phyloP scores from a whole-genome alignment of 1,140 invertebrate species.

The Diabrotica virgifera region DNA sequence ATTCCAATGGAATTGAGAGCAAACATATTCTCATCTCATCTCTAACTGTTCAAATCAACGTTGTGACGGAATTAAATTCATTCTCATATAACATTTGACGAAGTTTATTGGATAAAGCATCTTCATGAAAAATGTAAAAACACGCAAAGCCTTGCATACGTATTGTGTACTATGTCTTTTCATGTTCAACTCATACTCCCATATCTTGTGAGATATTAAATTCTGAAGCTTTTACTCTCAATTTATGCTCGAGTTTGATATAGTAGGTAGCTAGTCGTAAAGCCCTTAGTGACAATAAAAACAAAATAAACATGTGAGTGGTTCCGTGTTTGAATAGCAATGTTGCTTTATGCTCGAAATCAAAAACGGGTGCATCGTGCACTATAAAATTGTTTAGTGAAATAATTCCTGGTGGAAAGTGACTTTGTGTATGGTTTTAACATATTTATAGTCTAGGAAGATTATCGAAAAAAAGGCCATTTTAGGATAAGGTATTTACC shows the following conservation, averaged over 20 bases:
- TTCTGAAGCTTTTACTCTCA: slow-evolving; percentile 2
- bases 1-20: too few species aligned
- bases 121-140: too few species aligned
- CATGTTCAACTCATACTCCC: neutral
- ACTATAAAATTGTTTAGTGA: neutral
- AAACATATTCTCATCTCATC: too few species aligned
- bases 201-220: neutral
- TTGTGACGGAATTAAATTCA: too few species aligned
- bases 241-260: neutral
- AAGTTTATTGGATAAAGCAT: too few species aligned
- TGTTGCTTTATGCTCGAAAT: neutral
- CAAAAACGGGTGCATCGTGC: neutral
- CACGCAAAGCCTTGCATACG: neutral
- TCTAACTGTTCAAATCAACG: too few species aligned
- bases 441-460: too few species aligned
- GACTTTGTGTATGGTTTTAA: too few species aligned
- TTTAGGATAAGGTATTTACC: too few species aligned
- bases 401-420: too few species aligned
- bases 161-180: slow-evolving; percentile 1
- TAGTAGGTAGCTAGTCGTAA: neutral
- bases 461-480: too few species aligned
- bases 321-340: neutral
- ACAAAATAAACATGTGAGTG: slow-evolving; percentile 2
- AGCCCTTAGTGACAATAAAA: slow-evolving; percentile 2
- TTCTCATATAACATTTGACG: too few species aligned